Percentiles rank a stretch among this genome's conserved stretches.
Conservation (phyloP, 2,113 vertebrate genomes). For the Dermatemys mawii region DNA sequence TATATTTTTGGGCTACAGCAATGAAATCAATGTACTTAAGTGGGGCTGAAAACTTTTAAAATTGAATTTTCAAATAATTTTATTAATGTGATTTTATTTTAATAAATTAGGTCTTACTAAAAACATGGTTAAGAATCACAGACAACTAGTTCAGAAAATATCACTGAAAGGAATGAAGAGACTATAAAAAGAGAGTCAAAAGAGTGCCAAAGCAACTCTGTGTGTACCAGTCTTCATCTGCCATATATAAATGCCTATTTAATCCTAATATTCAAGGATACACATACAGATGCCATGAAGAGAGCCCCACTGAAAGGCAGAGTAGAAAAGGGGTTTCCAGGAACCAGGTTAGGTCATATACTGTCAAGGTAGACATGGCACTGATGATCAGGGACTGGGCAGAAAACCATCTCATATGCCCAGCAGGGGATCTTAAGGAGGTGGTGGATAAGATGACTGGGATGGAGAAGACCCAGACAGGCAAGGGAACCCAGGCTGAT, state of each 20-base stretch:
- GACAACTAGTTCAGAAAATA: background rate
- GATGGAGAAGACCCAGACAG: no score
- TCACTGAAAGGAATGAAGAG: background rate
- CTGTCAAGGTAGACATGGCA: no score
- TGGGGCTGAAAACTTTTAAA: background rate
- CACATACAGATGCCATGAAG: background rate
- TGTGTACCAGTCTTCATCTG: background rate
- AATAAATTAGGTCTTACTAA: background rate
- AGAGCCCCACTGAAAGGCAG: no score
- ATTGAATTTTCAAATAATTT: background rate
- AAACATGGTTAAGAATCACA: background rate
- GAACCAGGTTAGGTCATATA: no score
- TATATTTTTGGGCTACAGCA: background rate
- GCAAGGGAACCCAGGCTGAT: no score
- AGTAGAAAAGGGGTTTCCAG: no score
- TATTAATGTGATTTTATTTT: background rate
- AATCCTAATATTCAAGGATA: background rate
- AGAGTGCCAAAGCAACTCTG: background rate
- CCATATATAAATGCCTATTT: background rate
- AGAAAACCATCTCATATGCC: no score
- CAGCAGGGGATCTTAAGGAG: no score
- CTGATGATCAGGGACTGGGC: no score
- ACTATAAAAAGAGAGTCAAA: background rate
- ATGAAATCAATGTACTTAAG: background rate
- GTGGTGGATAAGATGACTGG: no score